phyloP scores from a whole-genome alignment of 2,113 vertebrate species.

The Upupa epops region DNA sequence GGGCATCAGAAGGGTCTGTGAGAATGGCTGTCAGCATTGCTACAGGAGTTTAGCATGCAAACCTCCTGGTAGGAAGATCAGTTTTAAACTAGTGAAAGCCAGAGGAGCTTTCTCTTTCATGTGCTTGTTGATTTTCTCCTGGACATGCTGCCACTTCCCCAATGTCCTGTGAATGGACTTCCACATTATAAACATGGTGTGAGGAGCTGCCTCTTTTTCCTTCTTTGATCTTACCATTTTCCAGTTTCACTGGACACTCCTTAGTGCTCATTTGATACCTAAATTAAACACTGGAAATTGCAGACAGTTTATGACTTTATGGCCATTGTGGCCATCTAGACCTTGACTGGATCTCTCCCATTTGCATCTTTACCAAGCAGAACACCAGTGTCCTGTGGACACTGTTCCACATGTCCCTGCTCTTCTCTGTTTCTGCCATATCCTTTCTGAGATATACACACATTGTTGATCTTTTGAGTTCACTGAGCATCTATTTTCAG shows the following conservation, averaged over 20 bases:
- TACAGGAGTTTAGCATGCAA: not conserved
- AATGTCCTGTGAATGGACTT: not conserved
- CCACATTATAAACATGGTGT: not conserved
- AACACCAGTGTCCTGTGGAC: not conserved
- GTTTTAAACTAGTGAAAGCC: not conserved
- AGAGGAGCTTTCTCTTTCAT: not conserved
- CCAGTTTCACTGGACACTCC: not conserved
- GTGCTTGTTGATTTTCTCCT: not conserved
- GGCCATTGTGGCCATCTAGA: not conserved
- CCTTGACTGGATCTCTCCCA: not conserved
- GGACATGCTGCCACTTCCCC: accelerated
- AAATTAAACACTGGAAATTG: not conserved
- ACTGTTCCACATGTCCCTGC: not conserved
- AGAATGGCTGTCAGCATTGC: not conserved
- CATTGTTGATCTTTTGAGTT: not conserved
- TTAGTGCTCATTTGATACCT: not conserved
- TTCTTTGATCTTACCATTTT: not conserved
- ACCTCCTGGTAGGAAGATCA: not conserved
- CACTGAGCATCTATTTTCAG: not conserved
- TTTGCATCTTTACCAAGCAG: not conserved
- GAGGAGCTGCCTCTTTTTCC: not conserved
- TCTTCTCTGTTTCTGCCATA: not conserved
- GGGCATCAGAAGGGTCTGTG: not conserved
- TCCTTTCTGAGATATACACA: not conserved
- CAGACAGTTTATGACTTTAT: not conserved